phyloP scores from a whole-genome alignment of 2,797 vertebrate genomes.

The Leptoclinus maculatus region DNA sequence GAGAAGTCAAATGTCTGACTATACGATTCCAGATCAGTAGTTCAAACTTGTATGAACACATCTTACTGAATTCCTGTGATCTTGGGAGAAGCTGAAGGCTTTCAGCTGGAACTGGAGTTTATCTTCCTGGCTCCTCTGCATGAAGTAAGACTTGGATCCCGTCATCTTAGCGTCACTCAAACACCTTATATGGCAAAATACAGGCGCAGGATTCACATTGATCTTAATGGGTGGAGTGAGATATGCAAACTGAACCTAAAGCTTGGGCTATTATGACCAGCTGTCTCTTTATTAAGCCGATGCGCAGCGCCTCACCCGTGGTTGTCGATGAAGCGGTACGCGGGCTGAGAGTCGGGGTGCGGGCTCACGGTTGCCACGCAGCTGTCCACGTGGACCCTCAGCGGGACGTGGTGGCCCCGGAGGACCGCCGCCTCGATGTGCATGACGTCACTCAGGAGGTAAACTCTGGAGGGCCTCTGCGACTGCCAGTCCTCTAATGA shows the following conservation, averaged over 20 bases:
- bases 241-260: background rate
- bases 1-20: constrained; percentile 15
- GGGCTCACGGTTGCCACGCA: constrained; percentile 67
- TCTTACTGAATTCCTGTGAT: constrained; percentile 65
- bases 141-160: constrained; percentile 76
- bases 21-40: background rate
- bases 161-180: constrained; percentile 73
- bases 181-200: constrained; percentile 65
- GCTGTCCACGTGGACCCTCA: constrained; percentile 75
- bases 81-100: constrained; percentile 70
- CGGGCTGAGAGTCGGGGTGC: constrained; percentile 28
- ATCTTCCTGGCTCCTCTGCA: constrained; percentile 69
- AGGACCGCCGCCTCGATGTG: constrained; percentile 67
- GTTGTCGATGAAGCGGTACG: constrained; percentile 74
- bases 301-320: constrained; percentile 61
- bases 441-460: constrained; percentile 66
- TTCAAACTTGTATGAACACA: constrained; percentile 7
- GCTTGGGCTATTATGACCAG: constrained; percentile 13
- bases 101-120: constrained; percentile 76
- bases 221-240: background rate
- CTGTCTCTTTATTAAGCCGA: background rate
- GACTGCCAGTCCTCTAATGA: constrained; percentile 78
- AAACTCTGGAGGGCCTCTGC: constrained; percentile 60
- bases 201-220: background rate
- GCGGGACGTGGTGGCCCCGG: constrained; percentile 56